Conservation (phyloP, 2,888 invertebrate species). For the Archaeoteleia sp. region DNA sequence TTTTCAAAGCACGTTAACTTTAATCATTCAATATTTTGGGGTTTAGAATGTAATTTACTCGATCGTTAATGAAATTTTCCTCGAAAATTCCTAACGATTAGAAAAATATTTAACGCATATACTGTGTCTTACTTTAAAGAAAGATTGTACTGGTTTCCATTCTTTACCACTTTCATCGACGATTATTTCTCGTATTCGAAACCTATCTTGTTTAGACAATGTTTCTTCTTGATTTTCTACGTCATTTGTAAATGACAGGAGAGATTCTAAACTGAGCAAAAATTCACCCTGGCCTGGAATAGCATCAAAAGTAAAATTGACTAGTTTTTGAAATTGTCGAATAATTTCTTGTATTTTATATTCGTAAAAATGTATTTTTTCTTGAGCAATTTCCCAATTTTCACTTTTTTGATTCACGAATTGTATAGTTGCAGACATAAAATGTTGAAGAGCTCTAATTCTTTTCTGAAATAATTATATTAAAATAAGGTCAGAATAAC, state of each 20-base stretch:
- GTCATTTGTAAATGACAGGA: slow-evolving; percentile 24
- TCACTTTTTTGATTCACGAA: slow-evolving; percentile 33
- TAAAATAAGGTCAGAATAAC: background rate
- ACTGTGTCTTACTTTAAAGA: slow-evolving; percentile 14
- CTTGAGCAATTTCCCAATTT: slow-evolving; percentile 27
- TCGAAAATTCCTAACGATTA: too few relatives aligned
- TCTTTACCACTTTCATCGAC: slow-evolving; percentile 43
- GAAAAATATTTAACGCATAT: too few relatives aligned
- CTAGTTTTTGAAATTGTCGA: slow-evolving; percentile 29
- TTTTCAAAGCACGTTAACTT: too few relatives aligned
- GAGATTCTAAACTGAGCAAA: slow-evolving; percentile 63
- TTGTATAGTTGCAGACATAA: slow-evolving; percentile 52
- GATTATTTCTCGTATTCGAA: slow-evolving; percentile 49
- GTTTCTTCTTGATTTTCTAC: slow-evolving; percentile 2
- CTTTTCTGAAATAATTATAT: slow-evolving; percentile 51
- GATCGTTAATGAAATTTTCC: too few relatives aligned
- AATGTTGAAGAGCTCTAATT: slow-evolving; percentile 54
- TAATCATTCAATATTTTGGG: too few relatives aligned
- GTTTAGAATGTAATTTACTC: too few relatives aligned
- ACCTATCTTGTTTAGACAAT: slow-evolving; percentile 11
- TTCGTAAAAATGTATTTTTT: slow-evolving; percentile 63
- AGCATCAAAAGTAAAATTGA: slow-evolving; percentile 67
- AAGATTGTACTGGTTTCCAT: slow-evolving; percentile 51
- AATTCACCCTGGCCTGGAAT: slow-evolving; percentile 76
- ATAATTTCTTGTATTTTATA: slow-evolving; percentile 70